These are phyloP conservation scores for Pelmatolapia mariae DNA, from an alignment of 2,113 vertebrate species.

Conservation along the genomic window DNA sequence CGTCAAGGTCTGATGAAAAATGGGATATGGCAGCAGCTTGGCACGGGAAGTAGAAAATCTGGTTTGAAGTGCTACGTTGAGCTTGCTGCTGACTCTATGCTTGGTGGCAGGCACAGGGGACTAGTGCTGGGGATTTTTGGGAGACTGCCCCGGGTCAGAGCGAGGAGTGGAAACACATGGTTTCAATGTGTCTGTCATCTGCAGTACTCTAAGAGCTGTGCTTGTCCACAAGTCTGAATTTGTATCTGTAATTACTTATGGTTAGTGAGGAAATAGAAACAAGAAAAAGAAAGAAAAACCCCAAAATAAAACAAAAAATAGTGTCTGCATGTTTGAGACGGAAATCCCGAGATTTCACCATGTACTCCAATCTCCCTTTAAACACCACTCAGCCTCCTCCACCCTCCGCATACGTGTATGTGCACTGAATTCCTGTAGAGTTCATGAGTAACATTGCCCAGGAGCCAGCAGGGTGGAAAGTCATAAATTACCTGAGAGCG, in stretches of 20 bases:
- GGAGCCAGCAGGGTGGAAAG: neutral
- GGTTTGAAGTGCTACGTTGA: constrained; percentile 30
- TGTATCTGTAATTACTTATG: constrained; percentile 25
- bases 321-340: neutral
- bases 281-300: accelerated
- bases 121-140: constrained; percentile 26
- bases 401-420: neutral
- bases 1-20: constrained; percentile 50
- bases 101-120: constrained; percentile 24
- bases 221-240: neutral
- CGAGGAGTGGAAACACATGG: constrained; percentile 51
- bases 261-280: constrained; percentile 3
- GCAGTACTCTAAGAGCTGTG: neutral
- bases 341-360: constrained; percentile 9
- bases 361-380: neutral
- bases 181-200: constrained; percentile 23
- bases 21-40: constrained; percentile 57
- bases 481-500: constrained; percentile 32
- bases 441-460: constrained; percentile 20
- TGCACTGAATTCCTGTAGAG: constrained; percentile 46
- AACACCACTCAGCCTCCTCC: neutral
- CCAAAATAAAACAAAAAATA: neutral
- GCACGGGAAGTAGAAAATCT: constrained; percentile 36
- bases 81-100: neutral
- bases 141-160: constrained; percentile 17